Base-by-base conservation (phyloP, 2,797 vertebrate genomes). In the Buceros bicornis region DNA sequence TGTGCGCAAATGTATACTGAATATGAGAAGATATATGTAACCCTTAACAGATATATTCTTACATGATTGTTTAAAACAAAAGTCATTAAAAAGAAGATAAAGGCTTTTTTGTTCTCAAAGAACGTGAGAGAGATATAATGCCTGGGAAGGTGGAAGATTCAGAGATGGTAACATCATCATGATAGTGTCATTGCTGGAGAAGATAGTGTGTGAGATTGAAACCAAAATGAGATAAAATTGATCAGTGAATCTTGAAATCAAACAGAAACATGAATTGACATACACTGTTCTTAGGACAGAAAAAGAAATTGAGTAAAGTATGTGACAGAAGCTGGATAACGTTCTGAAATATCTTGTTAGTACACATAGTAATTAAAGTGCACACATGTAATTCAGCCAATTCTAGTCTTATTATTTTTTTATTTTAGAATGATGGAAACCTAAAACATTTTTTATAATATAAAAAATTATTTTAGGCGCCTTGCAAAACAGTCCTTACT, bases 161-260 rank as follows among this genome's bases (percentile, higher is more conserved):
- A 43, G 69, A 81, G 33, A 69, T 57, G 18, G 56, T 88, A 92
- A 58, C 15, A 33, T 89, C 20, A 47, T 33, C 43, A 24, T 66
- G 31, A 66, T 66, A 51, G 10, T 67, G 15, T 86, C 65, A 43
- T 50, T 88, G n/a, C 61, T 83, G 21, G 37, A 91, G 54, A 83
- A 69, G 45, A 53, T 28, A 73, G 31, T 56, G 24, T 70, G 19
- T 67, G 61, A 93, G 61, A 91, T 22, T 83, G 79, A 94, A 91
- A 91, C 45, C 72, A 57, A 91, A 88, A 83, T 71, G 31, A 74
- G 31, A 64, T 67, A 51, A 88, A 93, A 82, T 91, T 90, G 69
- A 50, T 82, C 31, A 64, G 31, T 83, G 76, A 71, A 80, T 96
- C 33, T 72, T 47, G 12, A 79, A 89, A 76, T 89, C 64, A 88